Evolutionary conservation across 2,888 invertebrate genomes (phyloP).

Genomic region (Phaonia tiefii): DNA sequence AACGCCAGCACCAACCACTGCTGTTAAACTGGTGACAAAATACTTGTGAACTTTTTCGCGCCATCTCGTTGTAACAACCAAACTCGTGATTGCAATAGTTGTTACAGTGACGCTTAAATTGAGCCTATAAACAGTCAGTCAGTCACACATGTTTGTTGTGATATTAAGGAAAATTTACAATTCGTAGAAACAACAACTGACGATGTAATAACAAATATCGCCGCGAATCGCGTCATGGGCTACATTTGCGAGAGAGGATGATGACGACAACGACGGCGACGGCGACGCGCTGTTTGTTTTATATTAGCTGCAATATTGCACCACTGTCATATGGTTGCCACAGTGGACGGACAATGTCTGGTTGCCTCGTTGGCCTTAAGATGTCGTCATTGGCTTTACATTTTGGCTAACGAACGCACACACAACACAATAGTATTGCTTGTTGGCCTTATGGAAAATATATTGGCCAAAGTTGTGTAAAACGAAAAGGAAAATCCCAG

Average conservation of each 20-base stretch:
- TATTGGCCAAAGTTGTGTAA: constrained; percentile 2
- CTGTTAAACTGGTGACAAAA: too few species aligned
- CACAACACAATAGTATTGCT: background rate
- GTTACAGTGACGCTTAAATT: background rate
- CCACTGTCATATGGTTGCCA: too few species aligned
- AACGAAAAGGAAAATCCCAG: constrained; percentile 25
- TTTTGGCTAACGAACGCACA: background rate
- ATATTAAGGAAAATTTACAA: constrained; percentile 40
- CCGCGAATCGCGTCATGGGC: background rate
- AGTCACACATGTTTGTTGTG: background rate
- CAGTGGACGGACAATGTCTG: background rate
- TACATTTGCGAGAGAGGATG: background rate
- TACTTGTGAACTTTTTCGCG: too few species aligned
- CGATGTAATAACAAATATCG: background rate
- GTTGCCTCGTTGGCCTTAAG: background rate
- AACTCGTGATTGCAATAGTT: background rate
- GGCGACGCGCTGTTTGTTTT: too few species aligned
- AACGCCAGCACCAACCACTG: too few species aligned
- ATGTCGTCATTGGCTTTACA: constrained; percentile 11
- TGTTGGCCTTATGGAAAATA: background rate
- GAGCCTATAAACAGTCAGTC: too few species aligned
- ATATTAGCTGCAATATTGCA: too few species aligned
- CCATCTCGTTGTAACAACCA: background rate
- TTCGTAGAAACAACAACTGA: constrained; percentile 36
- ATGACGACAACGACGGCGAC: background rate